Base-by-base conservation (phyloP, 2,888 invertebrate species). In the Lithophane socia region DNA sequence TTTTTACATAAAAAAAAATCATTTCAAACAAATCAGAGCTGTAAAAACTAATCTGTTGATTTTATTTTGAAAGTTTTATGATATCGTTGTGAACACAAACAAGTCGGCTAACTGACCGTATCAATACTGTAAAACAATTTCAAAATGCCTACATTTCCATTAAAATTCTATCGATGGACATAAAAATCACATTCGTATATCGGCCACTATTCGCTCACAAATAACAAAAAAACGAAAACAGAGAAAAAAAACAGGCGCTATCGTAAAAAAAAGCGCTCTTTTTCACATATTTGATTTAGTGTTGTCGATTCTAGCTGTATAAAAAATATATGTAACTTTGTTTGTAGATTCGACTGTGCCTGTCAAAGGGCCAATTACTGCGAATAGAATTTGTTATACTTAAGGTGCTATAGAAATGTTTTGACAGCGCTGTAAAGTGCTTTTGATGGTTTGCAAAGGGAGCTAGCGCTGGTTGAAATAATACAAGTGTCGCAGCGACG, bases 261-360 rank as follows among this genome's bases (percentile, higher is more conserved):
- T 79, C 70, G 74, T 63, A 74, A 79, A 82, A 82, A 29, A 80
- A 16, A 29, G 42, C 49, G 44, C 65, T 68, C 67, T 84, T 77
- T 88, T 77, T 77, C 70, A 79, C 68, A 75, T 86, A 87, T 87
- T 88, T 86, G 87, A 86, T 88, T 87, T 87, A 79, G 84, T 73
- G 75, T 83, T 83, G 79, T 82, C 75, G 78, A 86, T 86, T 75
- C 49, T 79, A 75, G 70, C 65, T 76, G 56, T 73, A 77, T 76
- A 84, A 82, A 87, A 85, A 82, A 76, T 60, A 82, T 24, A 69
- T 44, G 13, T 69, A 70, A 80, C 70, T 65, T 52, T 64, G 77
- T 84, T 77, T 79, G 64, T 73, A 68, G 52, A 75, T 65, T 77
- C 66, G 75, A 67, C 70, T 75, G 70, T 47, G 70, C 54, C 79